Conservation (phyloP, 2,888 invertebrate genomes). For the Sericinus montela region DNA sequence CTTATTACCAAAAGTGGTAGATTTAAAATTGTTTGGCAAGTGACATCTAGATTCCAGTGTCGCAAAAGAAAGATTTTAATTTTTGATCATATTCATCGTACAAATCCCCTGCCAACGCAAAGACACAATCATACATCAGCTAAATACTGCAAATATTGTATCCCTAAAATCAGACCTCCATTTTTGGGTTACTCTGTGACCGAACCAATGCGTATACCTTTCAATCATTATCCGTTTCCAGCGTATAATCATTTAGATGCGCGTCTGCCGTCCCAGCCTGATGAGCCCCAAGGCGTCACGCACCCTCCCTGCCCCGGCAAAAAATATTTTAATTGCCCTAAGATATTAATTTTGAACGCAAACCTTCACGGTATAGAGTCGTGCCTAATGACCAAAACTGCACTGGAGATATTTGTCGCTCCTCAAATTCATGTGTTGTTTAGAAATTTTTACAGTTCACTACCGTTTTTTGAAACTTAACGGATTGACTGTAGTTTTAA, state of each 20-base stretch:
- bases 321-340: constrained; percentile 64
- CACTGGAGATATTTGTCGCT: neutral
- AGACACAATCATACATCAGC: no score
- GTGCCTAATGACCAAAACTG: constrained; percentile 5
- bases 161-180: constrained; percentile 6
- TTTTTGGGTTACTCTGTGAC: constrained; percentile 32
- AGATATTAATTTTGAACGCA: constrained; percentile 48
- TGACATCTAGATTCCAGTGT: no score
- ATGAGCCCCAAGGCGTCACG: constrained; percentile 55
- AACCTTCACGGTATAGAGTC: constrained; percentile 21
- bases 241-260: constrained; percentile 74
- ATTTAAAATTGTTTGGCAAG: no score
- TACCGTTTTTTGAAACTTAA: no score
- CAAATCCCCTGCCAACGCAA: no score
- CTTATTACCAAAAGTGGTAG: no score
- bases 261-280: constrained; percentile 48
- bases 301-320: constrained; percentile 26
- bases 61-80: no score
- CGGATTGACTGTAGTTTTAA: no score
- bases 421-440: neutral
- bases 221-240: constrained; percentile 69
- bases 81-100: no score
- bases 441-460: no score
- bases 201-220: constrained; percentile 55
- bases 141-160: no score